Evolutionary conservation across 2,113 vertebrate species (phyloP).

Genomic region (Oriolus oriolus): DNA sequence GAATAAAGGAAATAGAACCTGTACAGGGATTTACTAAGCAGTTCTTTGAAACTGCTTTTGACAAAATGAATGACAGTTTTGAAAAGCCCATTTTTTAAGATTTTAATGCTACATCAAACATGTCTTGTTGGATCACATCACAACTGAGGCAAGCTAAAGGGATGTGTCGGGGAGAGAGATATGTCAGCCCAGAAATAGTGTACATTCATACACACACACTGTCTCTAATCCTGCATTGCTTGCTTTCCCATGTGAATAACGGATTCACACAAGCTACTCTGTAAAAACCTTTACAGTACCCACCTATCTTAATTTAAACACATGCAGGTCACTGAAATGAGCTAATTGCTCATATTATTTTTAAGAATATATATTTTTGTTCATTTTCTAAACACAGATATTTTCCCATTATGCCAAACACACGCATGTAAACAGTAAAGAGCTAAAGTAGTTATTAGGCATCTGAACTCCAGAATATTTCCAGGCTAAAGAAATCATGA

Average conservation of each 20-base stretch:
- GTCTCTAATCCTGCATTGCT: not conserved
- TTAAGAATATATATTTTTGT: not conserved
- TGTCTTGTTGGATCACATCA: slow-evolving; percentile 49
- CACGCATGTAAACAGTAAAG: not conserved
- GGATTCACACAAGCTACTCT: not conserved
- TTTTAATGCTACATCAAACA: slow-evolving; percentile 55
- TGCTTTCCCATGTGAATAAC: not conserved
- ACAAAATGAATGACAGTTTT: slow-evolving; percentile 54
- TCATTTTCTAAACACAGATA: not conserved
- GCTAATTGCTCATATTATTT: not conserved
- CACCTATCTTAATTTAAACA: not conserved
- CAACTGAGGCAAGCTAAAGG: slow-evolving; percentile 37
- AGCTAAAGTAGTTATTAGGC: not conserved
- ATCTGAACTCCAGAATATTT: not conserved
- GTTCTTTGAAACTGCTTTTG: slow-evolving; percentile 31
- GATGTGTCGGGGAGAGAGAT: not conserved
- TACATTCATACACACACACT: not conserved
- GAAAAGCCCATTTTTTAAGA: slow-evolving; percentile 48
- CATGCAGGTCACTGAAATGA: not conserved
- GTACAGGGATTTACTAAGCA: not conserved
- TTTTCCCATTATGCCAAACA: not conserved
- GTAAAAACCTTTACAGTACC: not conserved
- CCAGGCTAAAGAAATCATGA: not conserved
- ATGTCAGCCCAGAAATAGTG: not conserved
- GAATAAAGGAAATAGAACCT: not conserved